Percentiles rank a stretch among this genome's conserved stretches.
These are phyloP conservation scores for Maniola jurtina DNA, from an alignment of 1,140 invertebrate species.

Conservation along the genomic window DNA sequence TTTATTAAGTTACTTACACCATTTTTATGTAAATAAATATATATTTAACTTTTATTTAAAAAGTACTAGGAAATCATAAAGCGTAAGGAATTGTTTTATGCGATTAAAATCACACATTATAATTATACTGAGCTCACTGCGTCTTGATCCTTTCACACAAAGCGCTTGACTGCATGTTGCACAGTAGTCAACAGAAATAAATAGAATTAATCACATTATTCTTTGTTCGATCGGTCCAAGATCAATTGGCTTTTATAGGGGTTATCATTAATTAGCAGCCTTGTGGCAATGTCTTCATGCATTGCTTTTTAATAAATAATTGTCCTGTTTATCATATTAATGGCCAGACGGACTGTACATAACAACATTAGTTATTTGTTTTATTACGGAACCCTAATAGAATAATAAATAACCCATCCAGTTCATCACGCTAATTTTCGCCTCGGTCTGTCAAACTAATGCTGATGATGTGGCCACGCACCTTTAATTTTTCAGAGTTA, in stretches of 20 bases:
- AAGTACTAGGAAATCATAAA: slow-evolving; percentile 11
- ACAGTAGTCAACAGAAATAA: slow-evolving; percentile 2
- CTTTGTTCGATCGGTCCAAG: not conserved
- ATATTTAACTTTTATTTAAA: slow-evolving; percentile 6
- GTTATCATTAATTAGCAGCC: slow-evolving; percentile 22
- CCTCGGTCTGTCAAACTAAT: no score
- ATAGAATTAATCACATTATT: not conserved
- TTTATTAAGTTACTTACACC: no score
- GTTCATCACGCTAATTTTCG: no score
- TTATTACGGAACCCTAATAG: no score
- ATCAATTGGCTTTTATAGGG: slow-evolving; percentile 2
- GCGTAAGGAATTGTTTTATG: not conserved
- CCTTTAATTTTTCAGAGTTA: no score
- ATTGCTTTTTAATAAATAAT: not conserved
- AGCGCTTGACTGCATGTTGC: slow-evolving; percentile 14
- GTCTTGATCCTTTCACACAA: slow-evolving; percentile 45
- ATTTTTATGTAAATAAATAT: no score
- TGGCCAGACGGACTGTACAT: no score
- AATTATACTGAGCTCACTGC: slow-evolving; percentile 30
- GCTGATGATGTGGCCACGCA: no score
- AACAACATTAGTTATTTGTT: not conserved
- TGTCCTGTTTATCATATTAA: not conserved
- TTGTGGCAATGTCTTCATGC: slow-evolving; percentile 13
- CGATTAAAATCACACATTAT: not conserved
- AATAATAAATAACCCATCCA: no score